A percentile compares a stretch with the other conserved stretches of the same genome.
These are phyloP conservation scores for Opisthocomus hoazin DNA, from an alignment of 2,113 vertebrate genomes.

Conservation along the genomic window DNA sequence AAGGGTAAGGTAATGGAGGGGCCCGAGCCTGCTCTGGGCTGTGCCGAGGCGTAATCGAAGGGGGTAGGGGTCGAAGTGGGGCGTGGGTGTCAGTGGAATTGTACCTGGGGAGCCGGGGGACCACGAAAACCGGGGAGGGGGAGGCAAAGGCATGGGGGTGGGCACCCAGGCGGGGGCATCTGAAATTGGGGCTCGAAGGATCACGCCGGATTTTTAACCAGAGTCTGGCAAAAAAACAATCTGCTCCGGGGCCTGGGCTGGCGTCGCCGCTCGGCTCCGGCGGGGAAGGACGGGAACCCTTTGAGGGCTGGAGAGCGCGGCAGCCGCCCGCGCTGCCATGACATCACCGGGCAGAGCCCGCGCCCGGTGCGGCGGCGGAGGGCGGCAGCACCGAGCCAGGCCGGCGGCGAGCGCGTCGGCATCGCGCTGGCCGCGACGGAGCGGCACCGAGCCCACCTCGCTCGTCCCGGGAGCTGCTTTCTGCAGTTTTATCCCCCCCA, in stretches of 20 bases:
- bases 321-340: constrained; percentile 10
- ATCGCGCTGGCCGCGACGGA: background rate
- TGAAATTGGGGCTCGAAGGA: too few relatives aligned
- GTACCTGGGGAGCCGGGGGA: background rate
- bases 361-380: background rate
- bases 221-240: background rate
- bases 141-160: too few relatives aligned
- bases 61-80: accelerated
- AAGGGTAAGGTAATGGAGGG: background rate
- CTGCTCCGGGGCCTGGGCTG: background rate
- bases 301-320: background rate
- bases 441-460: background rate
- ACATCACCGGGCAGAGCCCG: constrained; percentile 38
- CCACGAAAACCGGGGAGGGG: accelerated
- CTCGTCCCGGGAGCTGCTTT: accelerated
- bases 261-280: background rate
- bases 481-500: accelerated
- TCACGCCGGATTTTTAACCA: background rate
- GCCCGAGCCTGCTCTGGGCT: background rate
- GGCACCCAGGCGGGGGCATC: too few relatives aligned
- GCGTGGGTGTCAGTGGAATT: accelerated
- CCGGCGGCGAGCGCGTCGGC: background rate
- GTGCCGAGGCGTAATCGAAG: background rate
- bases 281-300: background rate
- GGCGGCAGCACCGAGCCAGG: background rate